phyloP scores from a whole-genome alignment of 1,140 invertebrate genomes.

The Euwallacea fornicatus region DNA sequence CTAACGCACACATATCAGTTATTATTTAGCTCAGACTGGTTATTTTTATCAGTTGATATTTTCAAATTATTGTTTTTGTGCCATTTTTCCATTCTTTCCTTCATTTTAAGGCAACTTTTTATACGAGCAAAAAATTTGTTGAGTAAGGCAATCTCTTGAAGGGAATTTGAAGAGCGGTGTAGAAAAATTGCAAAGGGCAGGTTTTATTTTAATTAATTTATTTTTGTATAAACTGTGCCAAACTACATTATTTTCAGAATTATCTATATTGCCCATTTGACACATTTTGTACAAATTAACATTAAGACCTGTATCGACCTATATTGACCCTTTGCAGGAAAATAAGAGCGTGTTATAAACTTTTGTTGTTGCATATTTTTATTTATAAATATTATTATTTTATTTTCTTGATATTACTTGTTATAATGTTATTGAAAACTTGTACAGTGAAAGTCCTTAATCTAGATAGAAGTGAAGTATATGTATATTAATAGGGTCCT shows the following conservation, averaged over 20 bases:
- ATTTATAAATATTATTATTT: slow-evolving; percentile 26
- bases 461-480: slow-evolving; percentile 13
- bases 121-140: background rate
- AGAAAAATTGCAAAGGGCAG: no score
- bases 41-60: slow-evolving; percentile 16
- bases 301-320: background rate
- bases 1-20: background rate
- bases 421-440: slow-evolving; percentile 19
- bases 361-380: slow-evolving; percentile 27
- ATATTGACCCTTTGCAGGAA: background rate
- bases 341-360: background rate
- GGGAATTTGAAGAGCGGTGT: no score
- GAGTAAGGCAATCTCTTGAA: background rate
- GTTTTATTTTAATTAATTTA: background rate
- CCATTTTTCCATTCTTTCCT: slow-evolving; percentile 13
- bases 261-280: background rate
- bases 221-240: background rate
- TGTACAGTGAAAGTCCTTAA: slow-evolving; percentile 24
- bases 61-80: slow-evolving; percentile 14
- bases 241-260: background rate
- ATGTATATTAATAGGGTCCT: background rate
- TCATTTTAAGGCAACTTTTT: background rate
- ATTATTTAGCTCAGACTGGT: background rate
- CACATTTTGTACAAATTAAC: background rate
- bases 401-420: slow-evolving; percentile 29